Base-by-base conservation (phyloP, 37 sponge, comb jelly and placozoan species). In the Halichondria panicea region DNA sequence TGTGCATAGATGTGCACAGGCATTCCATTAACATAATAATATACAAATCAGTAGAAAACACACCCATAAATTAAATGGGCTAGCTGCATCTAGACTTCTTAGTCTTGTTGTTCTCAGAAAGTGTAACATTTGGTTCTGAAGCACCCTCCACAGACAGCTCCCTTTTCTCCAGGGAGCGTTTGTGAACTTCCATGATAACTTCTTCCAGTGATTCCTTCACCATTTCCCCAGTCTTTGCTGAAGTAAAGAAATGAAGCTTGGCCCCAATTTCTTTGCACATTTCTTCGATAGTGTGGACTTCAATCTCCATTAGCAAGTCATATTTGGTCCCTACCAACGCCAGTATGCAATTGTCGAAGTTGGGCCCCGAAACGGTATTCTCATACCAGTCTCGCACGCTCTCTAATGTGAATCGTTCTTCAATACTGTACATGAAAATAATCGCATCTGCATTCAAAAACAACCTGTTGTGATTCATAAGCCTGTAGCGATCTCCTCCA, bases 151-250 rank as follows among this genome's bases (percentile, higher is more conserved):
- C n/a, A n/a, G n/a, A n/a, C n/a, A n/a, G n/a, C n/a, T n/a, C n/a
- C n/a, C n/a, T n/a, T n/a, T n/a, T n/a, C n/a, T n/a, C n/a, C n/a
- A n/a, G n/a, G n/a, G n/a, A n/a, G n/a, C n/a, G n/a, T n/a, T n/a
- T n/a, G 66, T 82, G 76, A 19, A 82, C 28, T 35, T 45, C 61
- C 38, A 57, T 50, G 38, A 82, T 33, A 24, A 88, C 48, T 0
- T 53, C 43, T 33, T 83, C 74, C 52, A 91, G 79, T 34, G 74
- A 34, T 2, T 77, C 28, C 35, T 55, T 63, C 1, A 91, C 92
- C 61, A 79, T 87, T 8, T 78, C 66, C 7, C 92, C 92, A 22
- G 88, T 87, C 61, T 87, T 91, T 36, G 92, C 92, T 4, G 92
- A 91, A 15, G 72, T 72, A n/a, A 66, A 63, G 36, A 79, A 82